Evolutionary conservation across 2,113 vertebrate species (phyloP).

Genomic region (Saccopteryx leptura): DNA sequence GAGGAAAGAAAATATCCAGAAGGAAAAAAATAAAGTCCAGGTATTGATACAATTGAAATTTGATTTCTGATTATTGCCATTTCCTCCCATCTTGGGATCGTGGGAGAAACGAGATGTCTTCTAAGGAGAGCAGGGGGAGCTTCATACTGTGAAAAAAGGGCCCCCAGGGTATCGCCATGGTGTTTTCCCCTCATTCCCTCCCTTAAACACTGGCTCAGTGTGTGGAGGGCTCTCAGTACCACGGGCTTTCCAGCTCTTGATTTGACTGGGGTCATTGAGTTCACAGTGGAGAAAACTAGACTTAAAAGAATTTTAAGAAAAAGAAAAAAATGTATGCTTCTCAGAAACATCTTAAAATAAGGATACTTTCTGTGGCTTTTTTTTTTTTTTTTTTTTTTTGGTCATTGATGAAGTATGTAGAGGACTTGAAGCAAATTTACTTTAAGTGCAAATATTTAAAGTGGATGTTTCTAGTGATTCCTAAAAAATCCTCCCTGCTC

Average conservation of each 20-base stretch:
- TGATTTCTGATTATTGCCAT: background rate
- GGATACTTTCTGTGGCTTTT: background rate
- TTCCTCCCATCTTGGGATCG: background rate
- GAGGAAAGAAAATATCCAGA: background rate
- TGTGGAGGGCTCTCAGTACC: background rate
- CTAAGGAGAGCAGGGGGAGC: background rate
- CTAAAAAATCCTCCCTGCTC: background rate
- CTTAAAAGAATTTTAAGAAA: background rate
- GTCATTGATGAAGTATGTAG: background rate
- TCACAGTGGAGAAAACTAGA: conserved; percentile 8
- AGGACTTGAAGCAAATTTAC: background rate
- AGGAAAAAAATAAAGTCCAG: background rate
- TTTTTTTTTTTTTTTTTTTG: background rate
- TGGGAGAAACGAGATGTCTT: background rate
- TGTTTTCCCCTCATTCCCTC: background rate
- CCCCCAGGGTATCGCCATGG: background rate
- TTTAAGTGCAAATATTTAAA: background rate
- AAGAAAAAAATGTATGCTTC: background rate
- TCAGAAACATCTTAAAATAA: conserved; percentile 16
- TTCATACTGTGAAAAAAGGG: background rate
- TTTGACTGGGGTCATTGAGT: background rate
- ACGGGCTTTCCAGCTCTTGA: background rate
- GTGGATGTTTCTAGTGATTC: background rate
- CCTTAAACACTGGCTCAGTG: background rate
- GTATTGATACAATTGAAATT: background rate